Evolutionary conservation across 2,797 vertebrate genomes (phyloP), one percentile per base, ranked within the genome.

Genomic region (Selene dorsalis): DNA sequence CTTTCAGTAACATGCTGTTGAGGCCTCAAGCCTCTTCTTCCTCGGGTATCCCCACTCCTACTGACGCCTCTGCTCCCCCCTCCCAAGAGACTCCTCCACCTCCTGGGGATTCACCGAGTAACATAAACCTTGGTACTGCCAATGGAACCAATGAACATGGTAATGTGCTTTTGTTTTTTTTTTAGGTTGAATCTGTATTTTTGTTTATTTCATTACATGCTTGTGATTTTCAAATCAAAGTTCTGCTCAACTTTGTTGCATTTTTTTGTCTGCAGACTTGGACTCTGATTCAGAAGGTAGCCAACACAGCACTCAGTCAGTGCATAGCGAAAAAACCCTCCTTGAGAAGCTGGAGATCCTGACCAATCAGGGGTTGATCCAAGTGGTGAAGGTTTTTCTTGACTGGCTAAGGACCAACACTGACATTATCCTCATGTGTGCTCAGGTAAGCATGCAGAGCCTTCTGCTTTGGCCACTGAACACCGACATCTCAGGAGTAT

Each of bases 351-450:
- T 99, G 61, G 95, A 97, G 85, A 97, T 98, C 7, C 84, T 99
- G 80, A 95, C 95, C 84, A 96, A 94, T 0, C 97, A 99, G 82
- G 97, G 97, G 0, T 91, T 99, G 73, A 96, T 99, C 72, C 96
- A 96, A 35, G 95, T 95, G 0, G 97, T 99, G 75, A 99, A 99
- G 86, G 95, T 99, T 84, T 98, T 99, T 83, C 87, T 98, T 65
- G 98, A 99, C 88, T 99, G 98, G 98, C 94, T 99, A 32, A 95
- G 96, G 77, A 96, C 97, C 20, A 99, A 99, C 93, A 97, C 97
- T 0, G 98, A 99, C 88, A 98, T 99, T 80, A 97, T 99, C 71
- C 90, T 99, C 53, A 97, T 98, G 96, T 99, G 98, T 75, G 98
- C 97, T 0, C 96, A 97, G 97, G 97, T 98, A 79, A 57, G 87